Base-by-base conservation (phyloP, 2,113 vertebrate species). In the Eurystomus gularis region DNA sequence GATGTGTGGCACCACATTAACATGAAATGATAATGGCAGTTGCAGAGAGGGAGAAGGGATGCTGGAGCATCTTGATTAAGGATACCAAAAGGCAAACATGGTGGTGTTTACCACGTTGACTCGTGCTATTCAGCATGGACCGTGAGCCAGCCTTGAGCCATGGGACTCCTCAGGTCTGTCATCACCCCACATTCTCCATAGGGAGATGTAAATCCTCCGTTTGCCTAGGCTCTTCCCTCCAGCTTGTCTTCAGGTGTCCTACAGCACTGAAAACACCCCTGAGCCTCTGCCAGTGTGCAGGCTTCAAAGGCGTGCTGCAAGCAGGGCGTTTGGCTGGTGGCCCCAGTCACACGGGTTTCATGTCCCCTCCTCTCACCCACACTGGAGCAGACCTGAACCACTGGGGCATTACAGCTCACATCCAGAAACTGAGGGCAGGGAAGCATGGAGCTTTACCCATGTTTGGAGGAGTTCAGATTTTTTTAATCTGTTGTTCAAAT, bases 271-370 rank as follows among this genome's bases (percentile, higher is more conserved):
- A 48, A 78, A 23, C 51, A 62, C 21, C 18, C 51, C 77, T 5
- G 2, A 3, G 4, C 18, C 16, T 44, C 72, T 17, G 58, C 58
- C 3, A 4, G 33, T 1, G 0, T n/a, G 52, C 0, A 0, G 76
- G 58, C 48, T 86, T 39, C 24, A 13, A 68, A 77, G 58, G 54
- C n/a, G 42, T 60, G 75, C 57, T 4, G 0, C 42, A 58, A 68
- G 25, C 4, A 8, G 33, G 52, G 40, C 57, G n/a, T 26, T 42
- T 91, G 87, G 60, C 77, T 2, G 1, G 77, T 2, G 1, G 77
- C 55, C 82, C 54, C 3, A 0, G 6, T 51, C 78, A 71, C 1
- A 0, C 1, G 3, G 58, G 39, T 46, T 84, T 60, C 0, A 0
- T 18, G 29, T 81, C 39, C 64, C 23, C 55, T 88, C 33, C 48